phyloP scores from a whole-genome alignment of 2,888 invertebrate species.

The Hirtodrosophila cameraria region DNA sequence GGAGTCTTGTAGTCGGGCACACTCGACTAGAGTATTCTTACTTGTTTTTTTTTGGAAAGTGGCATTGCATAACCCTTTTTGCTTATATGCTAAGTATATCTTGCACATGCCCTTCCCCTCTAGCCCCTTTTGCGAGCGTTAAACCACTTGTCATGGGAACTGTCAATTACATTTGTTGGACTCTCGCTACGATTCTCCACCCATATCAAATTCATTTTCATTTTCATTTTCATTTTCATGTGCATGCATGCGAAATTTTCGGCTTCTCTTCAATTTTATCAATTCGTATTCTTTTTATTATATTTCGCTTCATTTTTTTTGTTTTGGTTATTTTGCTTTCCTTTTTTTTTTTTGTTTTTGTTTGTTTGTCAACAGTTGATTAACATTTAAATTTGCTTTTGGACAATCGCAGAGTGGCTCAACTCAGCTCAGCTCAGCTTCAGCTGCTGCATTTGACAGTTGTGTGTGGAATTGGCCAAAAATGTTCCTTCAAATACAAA shows the following conservation, averaged over 20 bases:
- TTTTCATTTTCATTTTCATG: slow-evolving; percentile 80
- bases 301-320: neutral
- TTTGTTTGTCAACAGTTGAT: slow-evolving; percentile 59
- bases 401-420: slow-evolving; percentile 39
- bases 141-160: slow-evolving; percentile 62
- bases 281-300: neutral
- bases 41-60: no score
- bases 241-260: slow-evolving; percentile 75
- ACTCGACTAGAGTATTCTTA: no score
- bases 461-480: slow-evolving; percentile 24
- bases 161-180: slow-evolving; percentile 73
- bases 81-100: slow-evolving; percentile 36
- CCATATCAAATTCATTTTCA: slow-evolving; percentile 76
- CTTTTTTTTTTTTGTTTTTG: neutral
- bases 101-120: slow-evolving; percentile 6
- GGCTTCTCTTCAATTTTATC: slow-evolving; percentile 44
- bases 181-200: slow-evolving; percentile 35
- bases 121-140: no score
- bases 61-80: slow-evolving; percentile 22
- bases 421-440: slow-evolving; percentile 22
- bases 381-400: slow-evolving; percentile 75
- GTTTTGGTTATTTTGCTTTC: neutral
- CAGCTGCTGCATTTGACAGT: slow-evolving; percentile 65
- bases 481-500: slow-evolving; percentile 53
- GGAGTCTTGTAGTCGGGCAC: no score